Evolutionary conservation across 2,888 invertebrate genomes (phyloP), one percentile per base, ranked within the genome.

Genomic region (Cecidostiba fungosa): DNA sequence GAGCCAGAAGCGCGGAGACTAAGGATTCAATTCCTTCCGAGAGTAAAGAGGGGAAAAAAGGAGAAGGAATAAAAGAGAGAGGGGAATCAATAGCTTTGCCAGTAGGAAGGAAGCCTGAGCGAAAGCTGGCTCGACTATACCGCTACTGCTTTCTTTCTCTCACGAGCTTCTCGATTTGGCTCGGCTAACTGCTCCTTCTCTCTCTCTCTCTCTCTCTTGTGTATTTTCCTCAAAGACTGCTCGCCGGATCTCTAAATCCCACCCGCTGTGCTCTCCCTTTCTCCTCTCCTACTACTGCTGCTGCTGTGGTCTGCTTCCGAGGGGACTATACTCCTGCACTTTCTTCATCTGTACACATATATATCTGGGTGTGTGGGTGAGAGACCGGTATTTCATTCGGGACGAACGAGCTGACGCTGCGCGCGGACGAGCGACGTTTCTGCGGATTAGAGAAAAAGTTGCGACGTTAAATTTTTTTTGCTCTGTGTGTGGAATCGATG

Each of bases 11-110:
- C 87, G 87, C 87, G 80, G 87, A 87, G 87, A 87, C 89, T 89
- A 90, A 91, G 91, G 90, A 92, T 92, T 92, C 92, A 91, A 92
- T 93, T 92, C 91, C 91, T 91, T 89, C 87, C 79, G 77, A 78
- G 89, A 90, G 90, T 86, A 88, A 87, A 88, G 84, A 87, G 87
- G 87, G 85, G 86, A 87, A 85, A 87, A 85, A 72, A 29, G 19
- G 19, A 72, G 66, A 73, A 32, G 43, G 77, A 85, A 86, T 79
- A 84, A 79, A 59, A 69, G 14, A 66, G 62, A 77, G 47, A 59
- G 36, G 87, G 87, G 90, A 91, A 92, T 92, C 92, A 90, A 92
- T 91, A 91, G 90, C 86, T 82, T 77, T 82, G 84, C 72, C 82
- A 77, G 86, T 16, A 54, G 26, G 47, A n/a, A 16, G 43, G n/a